Conservation (phyloP, 64 coral and sea anemone species). For the Porites lutea region DNA sequence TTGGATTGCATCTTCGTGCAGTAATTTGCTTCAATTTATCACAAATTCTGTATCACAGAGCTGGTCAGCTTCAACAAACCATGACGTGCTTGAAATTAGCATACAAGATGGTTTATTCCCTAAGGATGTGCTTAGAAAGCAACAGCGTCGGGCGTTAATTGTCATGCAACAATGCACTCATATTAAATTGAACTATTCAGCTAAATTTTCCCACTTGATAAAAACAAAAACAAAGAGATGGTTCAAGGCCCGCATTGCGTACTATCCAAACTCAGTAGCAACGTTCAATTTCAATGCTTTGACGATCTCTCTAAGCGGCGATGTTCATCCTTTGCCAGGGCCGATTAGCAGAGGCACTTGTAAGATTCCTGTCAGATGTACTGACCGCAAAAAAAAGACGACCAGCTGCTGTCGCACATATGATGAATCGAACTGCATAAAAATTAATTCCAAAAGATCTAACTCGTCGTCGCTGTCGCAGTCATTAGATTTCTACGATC, state of each 20-base stretch:
- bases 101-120: not conserved
- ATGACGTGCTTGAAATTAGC: not conserved
- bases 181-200: conserved; percentile 1
- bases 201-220: conserved; percentile 3
- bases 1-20: not conserved
- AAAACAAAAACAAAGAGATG: conserved; percentile 23
- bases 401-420: not conserved
- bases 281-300: too few relatives aligned
- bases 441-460: too few relatives aligned
- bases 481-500: too few relatives aligned
- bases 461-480: too few relatives aligned
- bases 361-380: conserved; percentile 4
- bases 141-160: not conserved
- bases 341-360: not conserved
- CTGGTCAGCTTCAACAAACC: conserved; percentile 4
- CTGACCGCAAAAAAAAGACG: not conserved
- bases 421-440: too few relatives aligned
- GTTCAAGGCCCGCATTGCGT: not conserved
- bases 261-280: not conserved
- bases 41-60: conserved; percentile 2
- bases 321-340: conserved; percentile 39
- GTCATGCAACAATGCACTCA: not conserved
- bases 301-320: not conserved
- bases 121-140: conserved; percentile 10
- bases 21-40: not conserved